Conservation (phyloP, 2,113 vertebrate genomes). For the Theristicus caerulescens region DNA sequence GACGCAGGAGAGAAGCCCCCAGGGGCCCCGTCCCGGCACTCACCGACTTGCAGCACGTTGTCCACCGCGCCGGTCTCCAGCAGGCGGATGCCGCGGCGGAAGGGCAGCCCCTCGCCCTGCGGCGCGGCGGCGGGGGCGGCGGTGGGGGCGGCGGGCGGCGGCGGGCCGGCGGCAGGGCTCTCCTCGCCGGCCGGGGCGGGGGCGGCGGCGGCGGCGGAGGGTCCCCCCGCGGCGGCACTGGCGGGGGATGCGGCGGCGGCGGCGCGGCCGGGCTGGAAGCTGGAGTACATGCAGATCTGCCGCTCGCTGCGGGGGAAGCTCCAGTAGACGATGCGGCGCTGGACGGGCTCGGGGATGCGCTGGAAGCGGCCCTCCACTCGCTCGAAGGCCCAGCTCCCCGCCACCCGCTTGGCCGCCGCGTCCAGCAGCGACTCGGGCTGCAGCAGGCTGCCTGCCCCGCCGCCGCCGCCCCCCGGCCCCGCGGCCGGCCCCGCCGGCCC, state of each 20-base stretch:
- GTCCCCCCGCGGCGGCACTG: constrained; percentile 70
- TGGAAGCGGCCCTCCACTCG: constrained; percentile 95
- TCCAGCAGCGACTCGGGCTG: constrained; percentile 92
- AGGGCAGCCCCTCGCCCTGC: constrained; percentile 86
- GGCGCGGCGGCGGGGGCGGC: constrained; percentile 50
- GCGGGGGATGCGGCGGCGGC: constrained; percentile 69
- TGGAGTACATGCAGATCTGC: constrained; percentile 98
- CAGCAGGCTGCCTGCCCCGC: constrained; percentile 75
- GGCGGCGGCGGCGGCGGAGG: constrained; percentile 5
- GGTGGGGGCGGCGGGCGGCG: neutral
- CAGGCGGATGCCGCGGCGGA: constrained; percentile 92
- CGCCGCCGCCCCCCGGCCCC: constrained; percentile 22
- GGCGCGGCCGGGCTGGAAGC: constrained; percentile 88
- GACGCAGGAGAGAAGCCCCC: neutral
- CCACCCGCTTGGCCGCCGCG: constrained; percentile 93
- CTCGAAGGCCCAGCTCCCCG: constrained; percentile 96
- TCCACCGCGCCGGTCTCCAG: constrained; percentile 95
- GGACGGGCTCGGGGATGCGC: constrained; percentile 94
- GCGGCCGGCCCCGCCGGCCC: neutral
- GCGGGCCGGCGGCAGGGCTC: neutral
- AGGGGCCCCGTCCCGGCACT: constrained; percentile 67
- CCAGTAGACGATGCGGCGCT: constrained; percentile 96
- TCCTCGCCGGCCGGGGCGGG: constrained; percentile 14
- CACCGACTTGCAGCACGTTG: constrained; percentile 98
- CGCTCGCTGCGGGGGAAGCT: constrained; percentile 94